Evolutionary conservation across 2,113 vertebrate genomes (phyloP).

Genomic region (Labrus mixtus): DNA sequence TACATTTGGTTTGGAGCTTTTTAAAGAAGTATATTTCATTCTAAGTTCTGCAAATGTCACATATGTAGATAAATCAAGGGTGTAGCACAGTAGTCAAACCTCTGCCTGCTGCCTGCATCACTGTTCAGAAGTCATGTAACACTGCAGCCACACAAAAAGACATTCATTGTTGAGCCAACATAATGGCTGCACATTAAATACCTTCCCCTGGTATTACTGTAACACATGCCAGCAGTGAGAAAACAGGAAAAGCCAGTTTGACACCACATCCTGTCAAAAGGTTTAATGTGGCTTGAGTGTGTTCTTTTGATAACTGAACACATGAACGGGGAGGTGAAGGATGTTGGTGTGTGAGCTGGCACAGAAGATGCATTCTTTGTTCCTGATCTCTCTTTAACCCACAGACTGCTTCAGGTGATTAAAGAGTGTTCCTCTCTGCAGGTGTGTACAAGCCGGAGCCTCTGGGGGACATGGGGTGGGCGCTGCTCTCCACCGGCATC

Average conservation of each 20-base stretch:
- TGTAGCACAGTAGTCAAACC: neutral
- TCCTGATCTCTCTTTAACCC: neutral
- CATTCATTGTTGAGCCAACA: neutral
- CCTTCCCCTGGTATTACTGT: neutral
- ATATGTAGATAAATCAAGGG: neutral
- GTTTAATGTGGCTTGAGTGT: neutral
- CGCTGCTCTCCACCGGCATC: conserved; percentile 92
- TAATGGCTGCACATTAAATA: neutral
- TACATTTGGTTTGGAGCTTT: neutral
- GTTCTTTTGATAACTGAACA: neutral
- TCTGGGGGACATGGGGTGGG: conserved; percentile 95
- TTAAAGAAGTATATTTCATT: neutral
- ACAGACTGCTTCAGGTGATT: neutral
- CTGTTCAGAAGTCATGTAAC: neutral
- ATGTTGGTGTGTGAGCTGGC: neutral
- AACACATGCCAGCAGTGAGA: neutral
- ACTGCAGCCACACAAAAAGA: neutral
- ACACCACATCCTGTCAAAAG: conserved; percentile 27
- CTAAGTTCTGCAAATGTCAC: neutral
- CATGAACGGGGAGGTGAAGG: neutral
- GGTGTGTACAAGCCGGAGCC: conserved; percentile 96
- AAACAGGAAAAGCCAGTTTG: conserved; percentile 53
- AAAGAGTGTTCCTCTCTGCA: conserved; percentile 63
- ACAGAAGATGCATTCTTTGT: neutral
- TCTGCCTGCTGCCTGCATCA: conserved; percentile 1